Base-by-base conservation (phyloP, 2,888 invertebrate species). In the Parapristionchus giblindavisi region DNA sequence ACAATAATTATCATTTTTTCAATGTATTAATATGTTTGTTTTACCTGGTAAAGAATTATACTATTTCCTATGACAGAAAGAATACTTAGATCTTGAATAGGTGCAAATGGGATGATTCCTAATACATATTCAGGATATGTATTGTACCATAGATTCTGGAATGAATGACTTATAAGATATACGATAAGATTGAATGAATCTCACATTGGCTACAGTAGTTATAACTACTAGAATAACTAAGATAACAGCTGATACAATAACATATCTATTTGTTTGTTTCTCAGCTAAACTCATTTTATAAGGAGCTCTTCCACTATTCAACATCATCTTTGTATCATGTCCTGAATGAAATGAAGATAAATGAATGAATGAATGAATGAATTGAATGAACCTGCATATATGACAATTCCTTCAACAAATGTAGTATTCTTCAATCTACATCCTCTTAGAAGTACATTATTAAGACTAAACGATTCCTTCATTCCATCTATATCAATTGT, bases 341-440 rank as follows among this genome's bases (percentile, higher is more conserved):
- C 63, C 63, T 63, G 17, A 63, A 56, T 24, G 8, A 24, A 21
- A 8, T 56, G 6, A 56, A 56, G 8, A 56, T 56, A 27, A 24
- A 24, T 56, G 11, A 56, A 56, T 56, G 11, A 56, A 27, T 27
- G 8, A 56, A 27, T 27, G 11, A 27, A 8, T 56, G 8, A 17
- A 38, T 88, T n/a, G n/a, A n/a, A n/a, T n/a, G n/a, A n/a, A 92
- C 92, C 93, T 81, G 94, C 95, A 91, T 97, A 97, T 72, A 97
- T 93, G 68, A 96, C 95, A 87, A 97, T 93, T 74, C 96, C 97
- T 89, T 96, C 96, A 56, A 96, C 92, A 89, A 92, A 96, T 89
- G 96, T 95, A 17, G 96, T 96, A 89, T 97, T 97, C 90, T 96
- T 95, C 83, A 97, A 91, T 80, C 93, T 92, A 89, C 96, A 96